Evolutionary conservation across 2,888 invertebrate genomes (phyloP).

Genomic region (Nebria brevicollis): DNA sequence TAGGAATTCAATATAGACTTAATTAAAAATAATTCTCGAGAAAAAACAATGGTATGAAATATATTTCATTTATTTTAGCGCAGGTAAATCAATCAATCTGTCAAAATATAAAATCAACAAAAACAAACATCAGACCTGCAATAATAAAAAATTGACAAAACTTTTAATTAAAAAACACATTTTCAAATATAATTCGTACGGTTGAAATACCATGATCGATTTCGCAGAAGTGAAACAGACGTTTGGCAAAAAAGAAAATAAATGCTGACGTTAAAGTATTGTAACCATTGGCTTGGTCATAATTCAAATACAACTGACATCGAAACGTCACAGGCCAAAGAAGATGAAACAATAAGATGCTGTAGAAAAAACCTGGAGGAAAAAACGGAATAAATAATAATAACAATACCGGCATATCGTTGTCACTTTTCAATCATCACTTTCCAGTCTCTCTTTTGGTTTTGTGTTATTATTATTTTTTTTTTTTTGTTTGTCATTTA

Average conservation of each 20-base stretch:
- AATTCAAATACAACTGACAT: conserved; percentile 32
- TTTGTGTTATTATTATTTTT: conserved; percentile 33
- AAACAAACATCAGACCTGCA: background rate
- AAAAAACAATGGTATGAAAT: conserved; percentile 4
- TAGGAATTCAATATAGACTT: conserved; percentile 5
- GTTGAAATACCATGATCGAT: conserved; percentile 22
- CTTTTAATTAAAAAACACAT: conserved; percentile 33
- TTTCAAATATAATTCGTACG: conserved; percentile 22
- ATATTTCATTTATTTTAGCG: background rate
- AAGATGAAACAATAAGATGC: conserved; percentile 38
- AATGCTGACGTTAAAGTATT: conserved; percentile 29
- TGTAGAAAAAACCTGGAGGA: conserved; percentile 14
- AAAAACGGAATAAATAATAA: conserved; percentile 18
- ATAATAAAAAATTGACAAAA: conserved; percentile 22
- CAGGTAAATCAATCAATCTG: background rate
- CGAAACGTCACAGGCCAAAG: conserved; percentile 28
- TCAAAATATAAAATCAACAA: background rate
- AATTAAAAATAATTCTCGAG: conserved; percentile 13
- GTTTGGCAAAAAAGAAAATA: conserved; percentile 2
- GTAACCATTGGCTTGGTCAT: conserved; percentile 24
- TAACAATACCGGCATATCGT: conserved; percentile 25
- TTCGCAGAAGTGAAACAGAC: conserved; percentile 16
- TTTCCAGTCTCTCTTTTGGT: background rate
- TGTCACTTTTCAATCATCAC: conserved; percentile 1
- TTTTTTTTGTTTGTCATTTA: conserved; percentile 34